Percentiles rank a stretch among this genome's conserved stretches.
Evolutionary conservation across 2,888 invertebrate species (phyloP).

Genomic region (Diadromus collaris): DNA sequence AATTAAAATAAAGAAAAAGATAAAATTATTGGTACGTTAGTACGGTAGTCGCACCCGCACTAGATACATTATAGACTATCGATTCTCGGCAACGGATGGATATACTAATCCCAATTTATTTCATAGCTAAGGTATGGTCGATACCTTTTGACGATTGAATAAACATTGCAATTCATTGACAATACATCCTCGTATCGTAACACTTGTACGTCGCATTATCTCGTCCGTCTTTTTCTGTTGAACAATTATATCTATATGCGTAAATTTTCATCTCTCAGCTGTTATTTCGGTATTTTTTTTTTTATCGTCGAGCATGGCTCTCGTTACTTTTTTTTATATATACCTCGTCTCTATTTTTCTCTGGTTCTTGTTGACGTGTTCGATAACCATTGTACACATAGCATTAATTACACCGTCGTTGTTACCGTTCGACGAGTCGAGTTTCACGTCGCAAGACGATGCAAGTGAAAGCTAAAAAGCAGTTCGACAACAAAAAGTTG

Average conservation of each 20-base stretch:
- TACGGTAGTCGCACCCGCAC: slow-evolving; percentile 57
- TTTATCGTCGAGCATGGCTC: slow-evolving; percentile 31
- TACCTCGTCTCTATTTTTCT: slow-evolving; percentile 1
- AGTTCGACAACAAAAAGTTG: slow-evolving; percentile 1
- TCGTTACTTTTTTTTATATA: slow-evolving; percentile 1
- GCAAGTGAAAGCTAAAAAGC: not conserved
- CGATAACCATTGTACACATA: slow-evolving; percentile 9
- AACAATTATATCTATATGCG: slow-evolving; percentile 1
- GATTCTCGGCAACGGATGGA: not conserved
- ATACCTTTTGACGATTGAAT: slow-evolving; percentile 11
- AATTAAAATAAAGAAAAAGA: not conserved
- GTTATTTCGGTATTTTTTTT: slow-evolving; percentile 25
- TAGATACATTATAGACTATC: slow-evolving; percentile 19
- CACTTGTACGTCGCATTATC: slow-evolving; percentile 1
- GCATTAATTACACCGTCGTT: slow-evolving; percentile 6
- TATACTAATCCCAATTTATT: slow-evolving; percentile 17
- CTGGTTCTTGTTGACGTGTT: slow-evolving; percentile 37
- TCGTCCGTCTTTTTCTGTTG: slow-evolving; percentile 20
- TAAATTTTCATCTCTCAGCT: slow-evolving; percentile 17
- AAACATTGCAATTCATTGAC: not conserved
- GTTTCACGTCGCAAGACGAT: slow-evolving; percentile 5
- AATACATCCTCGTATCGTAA: slow-evolving; percentile 13
- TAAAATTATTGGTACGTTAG: slow-evolving; percentile 37
- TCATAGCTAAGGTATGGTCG: not conserved
- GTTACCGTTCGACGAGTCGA: slow-evolving; percentile 9